phyloP scores from a whole-genome alignment of 1,140 invertebrate genomes.

The Hyles vespertilio region DNA sequence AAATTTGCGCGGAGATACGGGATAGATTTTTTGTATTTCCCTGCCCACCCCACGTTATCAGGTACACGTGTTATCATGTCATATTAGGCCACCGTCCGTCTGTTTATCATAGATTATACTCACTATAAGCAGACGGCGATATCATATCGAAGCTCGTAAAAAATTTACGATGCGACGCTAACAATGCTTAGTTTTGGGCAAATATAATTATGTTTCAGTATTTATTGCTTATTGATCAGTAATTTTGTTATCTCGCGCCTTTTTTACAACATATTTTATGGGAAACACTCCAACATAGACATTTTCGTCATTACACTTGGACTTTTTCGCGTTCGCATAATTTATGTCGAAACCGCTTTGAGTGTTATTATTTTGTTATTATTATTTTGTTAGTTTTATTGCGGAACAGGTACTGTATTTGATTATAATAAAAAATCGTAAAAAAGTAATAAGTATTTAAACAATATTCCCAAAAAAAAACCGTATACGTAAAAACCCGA shows the following conservation, averaged over 20 bases:
- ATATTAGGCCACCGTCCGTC: slow-evolving; percentile 16
- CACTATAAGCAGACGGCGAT: slow-evolving; percentile 56
- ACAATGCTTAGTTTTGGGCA: slow-evolving; percentile 49
- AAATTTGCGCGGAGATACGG: slow-evolving; percentile 1
- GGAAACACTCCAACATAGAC: neutral
- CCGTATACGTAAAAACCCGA: no score
- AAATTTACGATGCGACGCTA: slow-evolving; percentile 50
- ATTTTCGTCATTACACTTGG: slow-evolving; percentile 8
- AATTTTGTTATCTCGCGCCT: slow-evolving; percentile 2
- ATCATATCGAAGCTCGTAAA: slow-evolving; percentile 52
- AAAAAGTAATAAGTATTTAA: no score
- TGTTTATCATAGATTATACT: slow-evolving; percentile 42
- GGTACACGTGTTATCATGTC: slow-evolving; percentile 17
- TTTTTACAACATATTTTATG: slow-evolving; percentile 4
- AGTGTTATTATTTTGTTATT: no score
- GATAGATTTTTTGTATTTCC: neutral
- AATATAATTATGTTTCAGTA: slow-evolving; percentile 42
- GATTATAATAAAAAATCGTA: no score
- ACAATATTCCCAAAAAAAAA: no score
- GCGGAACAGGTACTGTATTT: no score
- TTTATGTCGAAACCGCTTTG: no score
- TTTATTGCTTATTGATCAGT: neutral
- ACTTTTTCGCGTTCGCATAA: no score
- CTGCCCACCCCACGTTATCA: slow-evolving; percentile 2
- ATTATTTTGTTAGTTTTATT: no score